These are phyloP conservation scores for Agrochola lychnidis DNA, from an alignment of 2,888 invertebrate species.

Conservation along the genomic window DNA sequence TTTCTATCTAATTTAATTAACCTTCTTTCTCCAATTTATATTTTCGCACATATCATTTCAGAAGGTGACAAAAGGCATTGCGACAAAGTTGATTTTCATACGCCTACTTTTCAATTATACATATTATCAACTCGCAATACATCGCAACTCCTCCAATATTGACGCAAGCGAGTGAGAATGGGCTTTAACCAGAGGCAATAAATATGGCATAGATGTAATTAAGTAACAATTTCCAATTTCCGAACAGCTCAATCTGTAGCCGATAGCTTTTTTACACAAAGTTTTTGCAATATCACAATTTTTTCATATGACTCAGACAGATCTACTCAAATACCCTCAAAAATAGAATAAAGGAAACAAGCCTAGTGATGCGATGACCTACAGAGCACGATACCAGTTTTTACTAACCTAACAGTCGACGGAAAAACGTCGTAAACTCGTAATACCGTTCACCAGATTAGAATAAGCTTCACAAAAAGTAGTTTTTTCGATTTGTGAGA, in stretches of 20 bases:
- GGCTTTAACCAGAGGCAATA: not conserved
- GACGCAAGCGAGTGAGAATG: not conserved
- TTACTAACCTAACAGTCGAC: slow-evolving; percentile 16
- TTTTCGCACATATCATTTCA: slow-evolving; percentile 7
- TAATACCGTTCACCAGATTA: slow-evolving; percentile 62
- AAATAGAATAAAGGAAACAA: slow-evolving; percentile 22
- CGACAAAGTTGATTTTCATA: not conserved
- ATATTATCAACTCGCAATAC: slow-evolving; percentile 1
- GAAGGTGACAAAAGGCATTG: slow-evolving; percentile 1
- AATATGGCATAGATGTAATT: not conserved
- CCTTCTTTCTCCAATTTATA: not conserved
- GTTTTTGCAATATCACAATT: not conserved
- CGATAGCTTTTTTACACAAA: not conserved
- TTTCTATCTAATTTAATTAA: slow-evolving; percentile 26
- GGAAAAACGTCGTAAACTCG: slow-evolving; percentile 37
- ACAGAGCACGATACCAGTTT: slow-evolving; percentile 48
- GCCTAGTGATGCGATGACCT: slow-evolving; percentile 36
- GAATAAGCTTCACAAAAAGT: slow-evolving; percentile 47
- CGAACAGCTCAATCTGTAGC: not conserved
- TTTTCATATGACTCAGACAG: not conserved
- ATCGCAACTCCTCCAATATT: not conserved
- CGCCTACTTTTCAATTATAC: slow-evolving; percentile 32
- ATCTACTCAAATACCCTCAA: not conserved
- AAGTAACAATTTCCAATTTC: not conserved
- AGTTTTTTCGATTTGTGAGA: slow-evolving; percentile 44